Percentiles rank a stretch among this genome's conserved stretches.
Conservation (phyloP, 2,113 vertebrate genomes). For the Anguilla rostrata region DNA sequence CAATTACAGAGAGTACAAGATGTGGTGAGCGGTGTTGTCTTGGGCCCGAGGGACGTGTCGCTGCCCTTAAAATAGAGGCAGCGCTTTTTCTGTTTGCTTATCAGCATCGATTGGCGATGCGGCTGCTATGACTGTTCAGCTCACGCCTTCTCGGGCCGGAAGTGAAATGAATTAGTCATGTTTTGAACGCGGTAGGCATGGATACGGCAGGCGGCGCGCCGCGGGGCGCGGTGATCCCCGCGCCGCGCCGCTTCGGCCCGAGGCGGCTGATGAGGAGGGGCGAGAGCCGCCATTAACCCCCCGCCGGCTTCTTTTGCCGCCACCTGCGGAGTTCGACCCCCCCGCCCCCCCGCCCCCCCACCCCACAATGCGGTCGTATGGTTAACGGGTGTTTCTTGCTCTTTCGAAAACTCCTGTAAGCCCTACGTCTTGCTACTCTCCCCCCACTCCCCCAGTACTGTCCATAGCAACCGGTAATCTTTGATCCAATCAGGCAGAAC, state of each 20-base stretch:
- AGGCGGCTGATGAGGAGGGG: too few relatives aligned
- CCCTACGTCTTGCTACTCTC: not conserved
- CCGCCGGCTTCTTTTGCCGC: not conserved
- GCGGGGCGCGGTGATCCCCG: not conserved
- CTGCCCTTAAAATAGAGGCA: not conserved
- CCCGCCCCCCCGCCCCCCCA: too few relatives aligned
- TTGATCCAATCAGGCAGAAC: too few relatives aligned
- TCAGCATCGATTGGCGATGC: not conserved
- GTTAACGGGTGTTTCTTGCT: not conserved
- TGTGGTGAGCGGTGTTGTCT: too few relatives aligned
- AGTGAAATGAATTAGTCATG: conserved; percentile 2
- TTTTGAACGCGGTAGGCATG: not conserved
- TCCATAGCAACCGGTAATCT: not conserved
- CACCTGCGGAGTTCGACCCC: too few relatives aligned
- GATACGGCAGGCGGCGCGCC: not conserved
- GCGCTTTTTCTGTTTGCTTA: not conserved
- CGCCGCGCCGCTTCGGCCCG: not conserved
- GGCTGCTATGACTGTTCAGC: conserved; percentile 9
- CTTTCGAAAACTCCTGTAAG: not conserved
- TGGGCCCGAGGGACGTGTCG: too few relatives aligned
- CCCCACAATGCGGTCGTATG: not conserved
- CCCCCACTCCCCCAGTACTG: not conserved
- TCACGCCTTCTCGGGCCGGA: conserved; percentile 20
- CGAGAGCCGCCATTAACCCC: not conserved
- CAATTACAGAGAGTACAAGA: too few relatives aligned